These are phyloP conservation scores for Mormyrus iriodes DNA, from an alignment of 2,113 vertebrate genomes.

Conservation along the genomic window DNA sequence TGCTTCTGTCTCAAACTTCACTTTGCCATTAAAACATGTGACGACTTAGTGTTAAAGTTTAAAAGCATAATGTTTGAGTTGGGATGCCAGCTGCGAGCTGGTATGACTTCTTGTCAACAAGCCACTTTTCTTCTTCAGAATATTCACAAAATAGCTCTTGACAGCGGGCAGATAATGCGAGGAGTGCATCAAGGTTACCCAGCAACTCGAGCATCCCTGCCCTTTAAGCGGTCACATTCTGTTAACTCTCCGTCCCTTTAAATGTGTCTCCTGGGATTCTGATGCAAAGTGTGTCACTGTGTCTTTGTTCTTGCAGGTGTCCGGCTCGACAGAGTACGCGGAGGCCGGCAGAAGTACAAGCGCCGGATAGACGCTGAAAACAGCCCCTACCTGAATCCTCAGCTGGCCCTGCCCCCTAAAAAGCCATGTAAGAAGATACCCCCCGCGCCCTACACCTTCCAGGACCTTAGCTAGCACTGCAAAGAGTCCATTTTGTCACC, in stretches of 20 bases:
- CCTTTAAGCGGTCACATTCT: conserved; percentile 29
- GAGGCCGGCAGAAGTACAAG: conserved; percentile 98
- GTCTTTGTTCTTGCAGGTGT: conserved; percentile 68
- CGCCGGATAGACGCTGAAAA: conserved; percentile 99
- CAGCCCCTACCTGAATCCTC: conserved; percentile 97
- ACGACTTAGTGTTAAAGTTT: not conserved
- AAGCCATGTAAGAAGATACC: conserved; percentile 87
- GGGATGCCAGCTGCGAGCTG: conserved; percentile 29
- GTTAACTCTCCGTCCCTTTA: not conserved
- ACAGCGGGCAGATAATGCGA: conserved; percentile 27
- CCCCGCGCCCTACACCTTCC: not conserved
- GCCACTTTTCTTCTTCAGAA: conserved; percentile 35
- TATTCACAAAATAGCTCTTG: conserved; percentile 35
- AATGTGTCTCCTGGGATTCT: not conserved
- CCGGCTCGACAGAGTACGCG: conserved; percentile 94
- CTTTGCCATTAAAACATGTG: not conserved
- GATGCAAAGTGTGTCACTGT: not conserved
- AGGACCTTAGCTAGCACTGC: not conserved
- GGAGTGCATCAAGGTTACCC: not conserved
- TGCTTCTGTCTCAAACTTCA: not conserved
- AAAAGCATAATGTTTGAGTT: conserved; percentile 29
- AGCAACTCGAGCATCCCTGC: conserved; percentile 7
- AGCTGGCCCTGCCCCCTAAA: conserved; percentile 94
- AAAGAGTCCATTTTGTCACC: not conserved
- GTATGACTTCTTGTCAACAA: conserved; percentile 36